Conservation (phyloP, 2,888 invertebrate genomes). For the Lithophane socia region DNA sequence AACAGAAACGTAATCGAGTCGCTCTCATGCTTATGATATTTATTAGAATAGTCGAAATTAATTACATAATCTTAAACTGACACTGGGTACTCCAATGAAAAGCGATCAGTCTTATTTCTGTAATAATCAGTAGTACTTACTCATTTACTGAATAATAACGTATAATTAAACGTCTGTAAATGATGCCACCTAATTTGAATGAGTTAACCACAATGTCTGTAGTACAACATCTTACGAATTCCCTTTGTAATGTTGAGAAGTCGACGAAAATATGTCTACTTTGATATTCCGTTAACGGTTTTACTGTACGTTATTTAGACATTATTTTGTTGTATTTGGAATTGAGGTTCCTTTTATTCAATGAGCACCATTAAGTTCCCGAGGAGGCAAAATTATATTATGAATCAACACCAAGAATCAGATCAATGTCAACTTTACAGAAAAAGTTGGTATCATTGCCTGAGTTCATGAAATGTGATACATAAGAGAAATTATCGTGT, state of each 20-base stretch:
- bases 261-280: conserved; percentile 40
- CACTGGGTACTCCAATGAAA: neutral
- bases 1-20: neutral
- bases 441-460: conserved; percentile 12
- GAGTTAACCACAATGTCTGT: conserved; percentile 42
- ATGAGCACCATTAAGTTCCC: conserved; percentile 31
- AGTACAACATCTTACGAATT: conserved; percentile 39
- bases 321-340: conserved; percentile 32
- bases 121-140: conserved; percentile 13
- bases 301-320: conserved; percentile 29
- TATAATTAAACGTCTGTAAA: conserved; percentile 45
- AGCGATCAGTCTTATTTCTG: conserved; percentile 20
- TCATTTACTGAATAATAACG: conserved; percentile 27
- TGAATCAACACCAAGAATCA: conserved; percentile 28
- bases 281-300: conserved; percentile 31
- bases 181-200: conserved; percentile 46
- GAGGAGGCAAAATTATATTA: conserved; percentile 26
- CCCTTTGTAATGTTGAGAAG: conserved; percentile 48
- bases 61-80: conserved; percentile 16
- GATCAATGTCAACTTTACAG: conserved; percentile 13
- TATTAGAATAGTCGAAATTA: conserved; percentile 10
- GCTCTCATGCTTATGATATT: conserved; percentile 10
- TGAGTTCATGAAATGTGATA: conserved; percentile 34
- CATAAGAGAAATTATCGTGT: conserved; percentile 49
- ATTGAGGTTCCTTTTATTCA: conserved; percentile 39